A percentile compares a stretch with the other conserved stretches of the same genome.
These are phyloP conservation scores for Scelioninae gen. 2 DNA, from an alignment of 2,888 invertebrate species.

Conservation along the genomic window DNA sequence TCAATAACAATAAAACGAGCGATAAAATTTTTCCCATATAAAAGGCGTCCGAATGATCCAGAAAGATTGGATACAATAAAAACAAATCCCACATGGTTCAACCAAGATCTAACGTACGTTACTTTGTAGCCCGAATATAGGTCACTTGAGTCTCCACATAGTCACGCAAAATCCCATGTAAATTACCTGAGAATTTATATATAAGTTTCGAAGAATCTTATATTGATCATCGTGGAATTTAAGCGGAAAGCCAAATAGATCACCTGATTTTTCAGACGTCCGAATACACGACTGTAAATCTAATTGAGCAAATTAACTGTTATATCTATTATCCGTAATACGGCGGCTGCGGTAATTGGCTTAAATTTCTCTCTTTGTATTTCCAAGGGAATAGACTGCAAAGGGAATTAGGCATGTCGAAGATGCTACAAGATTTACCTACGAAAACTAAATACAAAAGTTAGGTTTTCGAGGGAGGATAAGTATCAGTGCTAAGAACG, in stretches of 20 bases:
- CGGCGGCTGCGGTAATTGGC: constrained; percentile 62
- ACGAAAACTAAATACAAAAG: constrained; percentile 55
- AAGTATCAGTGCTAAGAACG: constrained; percentile 49
- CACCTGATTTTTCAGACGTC: constrained; percentile 40
- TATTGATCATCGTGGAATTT: constrained; percentile 47
- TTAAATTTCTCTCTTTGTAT: constrained; percentile 55
- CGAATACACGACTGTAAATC: constrained; percentile 48
- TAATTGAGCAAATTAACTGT: constrained; percentile 68
- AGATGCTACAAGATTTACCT: constrained; percentile 57
- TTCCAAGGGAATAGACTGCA: constrained; percentile 54
- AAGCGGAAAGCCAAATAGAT: constrained; percentile 36
- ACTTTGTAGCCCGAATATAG: constrained; percentile 43
- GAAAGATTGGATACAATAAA: constrained; percentile 56
- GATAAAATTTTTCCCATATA: constrained; percentile 30
- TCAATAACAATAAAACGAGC: constrained; percentile 32
- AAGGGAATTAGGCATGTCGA: constrained; percentile 53
- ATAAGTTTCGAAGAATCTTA: constrained; percentile 48
- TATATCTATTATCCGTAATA: constrained; percentile 71
- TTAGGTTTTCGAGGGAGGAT: constrained; percentile 47
- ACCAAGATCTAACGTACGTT: constrained; percentile 48
- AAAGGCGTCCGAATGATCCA: constrained; percentile 41
- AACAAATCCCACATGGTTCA: constrained; percentile 45
- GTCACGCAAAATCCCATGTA: constrained; percentile 53
- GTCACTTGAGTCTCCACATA: constrained; percentile 48
- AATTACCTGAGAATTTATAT: constrained; percentile 50